A percentile compares a stretch with the other conserved stretches of the same genome.
phyloP scores from a whole-genome alignment of 2,113 vertebrate genomes.

The Paradoxurus hermaphroditus region DNA sequence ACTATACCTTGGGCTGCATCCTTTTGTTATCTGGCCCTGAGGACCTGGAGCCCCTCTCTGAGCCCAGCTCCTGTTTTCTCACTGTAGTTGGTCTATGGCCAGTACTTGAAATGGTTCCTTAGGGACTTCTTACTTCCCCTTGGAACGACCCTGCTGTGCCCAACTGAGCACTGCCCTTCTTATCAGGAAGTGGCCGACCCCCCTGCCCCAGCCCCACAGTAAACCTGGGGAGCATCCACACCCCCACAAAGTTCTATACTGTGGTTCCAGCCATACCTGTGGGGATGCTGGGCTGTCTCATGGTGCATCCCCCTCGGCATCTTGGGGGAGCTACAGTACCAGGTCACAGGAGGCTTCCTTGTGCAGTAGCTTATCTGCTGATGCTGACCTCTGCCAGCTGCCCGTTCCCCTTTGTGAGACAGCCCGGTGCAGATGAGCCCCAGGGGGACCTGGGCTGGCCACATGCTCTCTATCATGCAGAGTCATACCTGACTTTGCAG shows the following conservation, averaged over 20 bases:
- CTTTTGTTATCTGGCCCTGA: not conserved
- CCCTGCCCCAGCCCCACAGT: not conserved
- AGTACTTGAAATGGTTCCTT: not conserved
- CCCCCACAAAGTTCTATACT: not conserved
- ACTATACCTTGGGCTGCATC: no score
- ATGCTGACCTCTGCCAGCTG: not conserved
- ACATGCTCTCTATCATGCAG: not conserved
- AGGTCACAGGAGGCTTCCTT: not conserved
- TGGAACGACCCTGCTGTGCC: not conserved
- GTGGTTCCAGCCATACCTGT: not conserved
- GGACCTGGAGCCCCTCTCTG: not conserved
- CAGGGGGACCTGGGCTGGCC: accelerated
- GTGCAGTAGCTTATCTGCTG: not conserved
- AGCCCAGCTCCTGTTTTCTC: not conserved
- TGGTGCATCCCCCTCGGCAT: not conserved
- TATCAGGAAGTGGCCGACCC: not conserved
- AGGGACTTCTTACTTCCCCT: not conserved
- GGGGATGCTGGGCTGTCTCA: not conserved
- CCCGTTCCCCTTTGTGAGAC: not conserved
- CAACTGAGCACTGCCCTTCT: not conserved
- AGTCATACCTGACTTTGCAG: not conserved
- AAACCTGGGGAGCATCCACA: not conserved
- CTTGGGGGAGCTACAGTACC: not conserved
- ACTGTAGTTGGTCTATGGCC: not conserved
- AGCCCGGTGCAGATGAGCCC: not conserved